Percentiles rank a stretch among this genome's conserved stretches.
These are phyloP conservation scores for Caenorhabditis sinica DNA, from an alignment of 2,888 invertebrate species.

Conservation along the genomic window DNA sequence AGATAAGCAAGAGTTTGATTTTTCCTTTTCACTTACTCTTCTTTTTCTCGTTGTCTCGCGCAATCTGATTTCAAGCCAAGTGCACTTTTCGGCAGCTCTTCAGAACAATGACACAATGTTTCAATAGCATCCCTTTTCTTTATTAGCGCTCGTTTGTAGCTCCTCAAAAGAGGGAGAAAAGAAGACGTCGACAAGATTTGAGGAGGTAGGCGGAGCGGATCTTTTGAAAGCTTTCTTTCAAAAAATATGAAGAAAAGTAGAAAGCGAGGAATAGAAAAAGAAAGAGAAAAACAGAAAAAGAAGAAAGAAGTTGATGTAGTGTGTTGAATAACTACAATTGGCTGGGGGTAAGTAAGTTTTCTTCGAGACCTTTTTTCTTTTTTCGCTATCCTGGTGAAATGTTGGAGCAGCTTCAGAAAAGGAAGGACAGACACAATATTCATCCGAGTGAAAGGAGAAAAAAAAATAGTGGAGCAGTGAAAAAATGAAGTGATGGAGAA, in stretches of 20 bases:
- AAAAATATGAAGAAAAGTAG: constrained; percentile 20
- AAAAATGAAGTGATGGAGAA: constrained; percentile 6
- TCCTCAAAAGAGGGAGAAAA: background rate
- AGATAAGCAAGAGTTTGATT: constrained; percentile 41
- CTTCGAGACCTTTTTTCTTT: constrained; percentile 53
- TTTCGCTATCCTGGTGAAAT: constrained; percentile 38
- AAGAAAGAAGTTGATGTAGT: constrained; percentile 57
- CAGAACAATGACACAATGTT: constrained; percentile 62
- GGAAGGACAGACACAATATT: constrained; percentile 43
- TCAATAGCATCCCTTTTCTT: constrained; percentile 48
- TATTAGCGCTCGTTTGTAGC: constrained; percentile 38
- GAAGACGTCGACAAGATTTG: constrained; percentile 25
- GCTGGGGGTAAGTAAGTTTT: constrained; percentile 66
- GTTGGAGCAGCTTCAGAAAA: constrained; percentile 21
- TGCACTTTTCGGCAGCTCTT: constrained; percentile 60
- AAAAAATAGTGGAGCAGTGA: background rate
- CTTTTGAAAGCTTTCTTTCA: constrained; percentile 31
- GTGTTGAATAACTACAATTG: constrained; percentile 67
- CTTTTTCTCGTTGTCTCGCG: background rate
- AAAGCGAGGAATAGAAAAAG: constrained; percentile 10
- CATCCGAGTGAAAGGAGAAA: constrained; percentile 37
- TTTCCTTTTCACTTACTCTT: constrained; percentile 1
- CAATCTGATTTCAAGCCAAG: constrained; percentile 64
- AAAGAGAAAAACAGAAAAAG: constrained; percentile 9
- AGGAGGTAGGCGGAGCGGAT: constrained; percentile 46